Evolutionary conservation across 2,888 invertebrate species (phyloP), one percentile per base, ranked within the genome.

Genomic region (Drosophila mercatorum): DNA sequence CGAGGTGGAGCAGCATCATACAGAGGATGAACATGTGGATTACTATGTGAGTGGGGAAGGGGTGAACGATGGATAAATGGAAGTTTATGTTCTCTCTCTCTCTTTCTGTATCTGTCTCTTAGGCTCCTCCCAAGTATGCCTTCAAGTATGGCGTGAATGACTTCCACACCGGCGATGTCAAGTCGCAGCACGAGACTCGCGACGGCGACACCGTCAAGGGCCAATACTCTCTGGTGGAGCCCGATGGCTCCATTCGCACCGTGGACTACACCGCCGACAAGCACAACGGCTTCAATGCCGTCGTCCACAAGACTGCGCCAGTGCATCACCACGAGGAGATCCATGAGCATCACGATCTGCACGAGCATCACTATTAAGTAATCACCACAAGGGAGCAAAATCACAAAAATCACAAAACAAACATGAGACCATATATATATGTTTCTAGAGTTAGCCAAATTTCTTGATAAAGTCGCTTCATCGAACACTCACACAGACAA

Each of bases 201-300:
- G 95, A 95, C 65, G 95, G 95, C 0, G 95, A 95, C 89, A 94
- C 94, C 47, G 95, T 95, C 1, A 95, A 95, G 93, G 95, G 93
- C 36, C 95, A 95, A 91, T 95, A 95, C 92, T 95, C 95, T 12
- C 93, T 95, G 89, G 95, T 95, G 78, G 96, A 96, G 92, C 95
- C 96, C 59, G 96, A 96, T 92, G 96, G 96, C 76, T 95, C 95
- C 61, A 95, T 96, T 73, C 94, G 96, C 79, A 96, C 96, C 43
- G 93, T 93, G 47, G 93, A 93, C 78, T 93, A 93, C 72, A 93
- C 93, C 40, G 93, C 93, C 65, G 93, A 93, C 68, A 93, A 93
- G 80, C 93, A 93, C 79, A 93, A 93, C 64, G 93, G 93, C 53
- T 93, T 93, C 88, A 93, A 93, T 75, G 93, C 93, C 43, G 92